Conservation (phyloP, 2,888 invertebrate genomes). For the Ditula angustiorana region DNA sequence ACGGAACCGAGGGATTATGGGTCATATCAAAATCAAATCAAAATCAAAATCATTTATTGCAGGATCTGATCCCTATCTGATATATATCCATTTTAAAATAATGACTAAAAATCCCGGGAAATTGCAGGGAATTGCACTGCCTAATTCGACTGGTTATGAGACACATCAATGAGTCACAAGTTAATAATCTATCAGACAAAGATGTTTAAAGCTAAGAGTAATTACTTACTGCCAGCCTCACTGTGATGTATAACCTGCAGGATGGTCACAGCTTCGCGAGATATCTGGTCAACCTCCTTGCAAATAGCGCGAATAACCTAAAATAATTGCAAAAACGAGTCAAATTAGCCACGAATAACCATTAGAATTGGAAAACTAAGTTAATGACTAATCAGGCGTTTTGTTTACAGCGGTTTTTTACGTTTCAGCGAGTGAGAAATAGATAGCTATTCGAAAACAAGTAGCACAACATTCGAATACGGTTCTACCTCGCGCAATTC, state of each 20-base stretch:
- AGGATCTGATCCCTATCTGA: too few relatives aligned
- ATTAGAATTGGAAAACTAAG: neutral
- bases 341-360: neutral
- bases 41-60: too few relatives aligned
- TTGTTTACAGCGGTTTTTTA: neutral
- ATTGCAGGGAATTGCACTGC: too few relatives aligned
- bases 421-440: neutral
- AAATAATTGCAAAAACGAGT: constrained; percentile 39
- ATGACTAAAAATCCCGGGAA: too few relatives aligned
- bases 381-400: neutral
- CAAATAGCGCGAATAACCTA: constrained; percentile 89
- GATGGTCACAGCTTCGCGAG: constrained; percentile 91
- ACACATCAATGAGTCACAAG: too few relatives aligned
- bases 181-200: too few relatives aligned
- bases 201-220: too few relatives aligned
- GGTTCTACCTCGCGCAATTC: constrained; percentile 90
- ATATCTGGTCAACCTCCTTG: constrained; percentile 91
- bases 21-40: too few relatives aligned
- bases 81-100: too few relatives aligned
- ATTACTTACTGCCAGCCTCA: constrained; percentile 87
- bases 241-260: constrained; percentile 94
- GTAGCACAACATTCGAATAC: neutral
- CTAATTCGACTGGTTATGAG: too few relatives aligned
- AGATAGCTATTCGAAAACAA: neutral
- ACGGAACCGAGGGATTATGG: too few relatives aligned